Base-by-base conservation (phyloP, 2,797 vertebrate species). In the Peromyscus aztecus region DNA sequence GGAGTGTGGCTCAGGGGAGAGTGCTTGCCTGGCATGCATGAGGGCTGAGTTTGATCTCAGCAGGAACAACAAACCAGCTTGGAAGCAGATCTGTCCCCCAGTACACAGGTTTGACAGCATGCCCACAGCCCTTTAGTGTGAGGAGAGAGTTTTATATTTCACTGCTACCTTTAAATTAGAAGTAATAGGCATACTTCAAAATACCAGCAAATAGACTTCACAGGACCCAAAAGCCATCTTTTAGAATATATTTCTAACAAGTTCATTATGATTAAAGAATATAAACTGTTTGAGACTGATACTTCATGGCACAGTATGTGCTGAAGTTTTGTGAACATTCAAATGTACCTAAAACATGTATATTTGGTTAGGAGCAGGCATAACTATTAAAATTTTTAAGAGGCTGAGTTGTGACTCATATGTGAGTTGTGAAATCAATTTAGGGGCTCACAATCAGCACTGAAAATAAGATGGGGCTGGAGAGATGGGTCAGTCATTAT, bases 401-500 rank as follows among this genome's bases (percentile, higher is more conserved):
- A 78, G 69, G 63, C 37, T 94, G 37, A 94, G 11, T 29, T 90
- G 23, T 71, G 57, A 88, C 73, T 92, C 40, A 63, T 55, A 78
- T 78, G 2, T 16, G 27, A 65, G 78, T 37, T 97, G 67, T 89
- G 77, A 90, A 95, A 95, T 84, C 34, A 73, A 67, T 71, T 89
- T 77, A 52, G 52, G 40, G 71, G 61, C 40, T 85, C 61, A n/a
- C 31, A 49, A n/a, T 85, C 34, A 85, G 82, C 37, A 84, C 65
- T 59, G 71, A 80, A 95, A 90, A 63, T 43, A 43, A 31, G 8
- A 83, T 63, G 59, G 17, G 40, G 40, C 17, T 84, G 59, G 82
- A 43, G 37, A 83, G 24, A 29, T 3, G 27, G 81, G 37, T 17
- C 5, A 57, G 81, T 43, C 57, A 63, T 63, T 43, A 29, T 17